These are phyloP conservation scores for Marcusenius ussheri DNA, from an alignment of 2,113 vertebrate species.

Conservation along the genomic window DNA sequence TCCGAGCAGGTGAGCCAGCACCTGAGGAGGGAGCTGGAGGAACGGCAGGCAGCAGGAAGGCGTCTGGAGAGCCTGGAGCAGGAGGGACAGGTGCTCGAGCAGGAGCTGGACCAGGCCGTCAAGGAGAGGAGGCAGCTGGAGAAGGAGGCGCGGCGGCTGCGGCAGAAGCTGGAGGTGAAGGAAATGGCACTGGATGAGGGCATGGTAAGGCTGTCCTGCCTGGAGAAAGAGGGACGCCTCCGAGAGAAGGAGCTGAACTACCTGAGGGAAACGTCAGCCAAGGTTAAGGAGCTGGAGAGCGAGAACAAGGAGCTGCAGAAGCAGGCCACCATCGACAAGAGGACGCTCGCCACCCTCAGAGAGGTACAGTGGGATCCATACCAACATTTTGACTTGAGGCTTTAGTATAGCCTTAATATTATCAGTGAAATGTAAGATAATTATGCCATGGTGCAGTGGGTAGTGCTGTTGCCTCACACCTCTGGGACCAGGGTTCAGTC, in stretches of 20 bases:
- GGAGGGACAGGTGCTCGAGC: conserved; percentile 51
- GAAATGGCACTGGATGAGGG: conserved; percentile 77
- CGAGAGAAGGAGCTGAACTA: conserved; percentile 74
- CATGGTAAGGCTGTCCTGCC: conserved; percentile 55
- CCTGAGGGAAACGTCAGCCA: conserved; percentile 67
- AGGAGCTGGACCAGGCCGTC: conserved; percentile 57
- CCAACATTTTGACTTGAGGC: too few relatives aligned
- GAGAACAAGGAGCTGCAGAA: conserved; percentile 83
- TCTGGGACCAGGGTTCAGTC: background rate
- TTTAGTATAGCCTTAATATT: background rate
- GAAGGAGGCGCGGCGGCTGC: conserved; percentile 45
- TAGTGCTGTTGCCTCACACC: background rate
- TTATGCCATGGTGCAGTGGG: background rate
- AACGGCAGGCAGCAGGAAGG: conserved; percentile 43
- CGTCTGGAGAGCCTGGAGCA: conserved; percentile 51
- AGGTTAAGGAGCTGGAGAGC: conserved; percentile 78
- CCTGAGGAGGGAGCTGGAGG: conserved; percentile 50
- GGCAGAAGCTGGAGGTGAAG: conserved; percentile 73
- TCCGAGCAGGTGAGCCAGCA: conserved; percentile 53
- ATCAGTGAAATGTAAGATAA: background rate
- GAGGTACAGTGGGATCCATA: conserved; percentile 55
- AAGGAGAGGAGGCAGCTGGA: conserved; percentile 57
- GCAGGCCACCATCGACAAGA: conserved; percentile 79
- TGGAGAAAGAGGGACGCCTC: conserved; percentile 74
- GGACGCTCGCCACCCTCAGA: conserved; percentile 75